Evolutionary conservation across 2,888 invertebrate genomes (phyloP).

Genomic region (Malthinus flaveolus): DNA sequence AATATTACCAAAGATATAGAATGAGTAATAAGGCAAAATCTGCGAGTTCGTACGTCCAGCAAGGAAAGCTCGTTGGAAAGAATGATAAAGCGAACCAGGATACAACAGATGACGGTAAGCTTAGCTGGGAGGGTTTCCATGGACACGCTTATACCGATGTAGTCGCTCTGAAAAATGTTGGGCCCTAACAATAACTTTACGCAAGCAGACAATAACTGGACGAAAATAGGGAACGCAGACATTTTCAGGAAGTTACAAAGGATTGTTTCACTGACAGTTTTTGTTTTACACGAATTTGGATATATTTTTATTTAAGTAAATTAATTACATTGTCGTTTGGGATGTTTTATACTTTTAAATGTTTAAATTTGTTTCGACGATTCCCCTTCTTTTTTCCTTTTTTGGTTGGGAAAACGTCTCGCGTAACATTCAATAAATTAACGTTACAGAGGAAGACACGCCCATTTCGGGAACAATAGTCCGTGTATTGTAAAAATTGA

Average conservation of each 20-base stretch:
- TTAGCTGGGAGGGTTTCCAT: constrained; percentile 47
- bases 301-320: constrained; percentile 17
- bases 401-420: constrained; percentile 12
- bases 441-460: constrained; percentile 11
- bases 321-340: constrained; percentile 18
- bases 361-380: background rate
- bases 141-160: constrained; percentile 41
- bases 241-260: constrained; percentile 27
- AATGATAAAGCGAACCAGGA: constrained; percentile 40
- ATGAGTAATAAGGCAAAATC: constrained; percentile 38
- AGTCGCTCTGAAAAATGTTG: constrained; percentile 32
- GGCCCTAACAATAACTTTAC: background rate
- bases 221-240: constrained; percentile 18
- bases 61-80: constrained; percentile 41
- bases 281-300: constrained; percentile 19
- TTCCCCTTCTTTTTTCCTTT: background rate
- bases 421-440: constrained; percentile 18
- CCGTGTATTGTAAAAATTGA: constrained; percentile 1
- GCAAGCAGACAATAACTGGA: constrained; percentile 15
- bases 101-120: constrained; percentile 44
- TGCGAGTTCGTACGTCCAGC: constrained; percentile 39
- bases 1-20: constrained; percentile 31
- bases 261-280: constrained; percentile 24
- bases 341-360: background rate
- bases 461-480: constrained; percentile 6